Evolutionary conservation across 2,113 vertebrate species (phyloP).

Genomic region (Centropus unirufus): DNA sequence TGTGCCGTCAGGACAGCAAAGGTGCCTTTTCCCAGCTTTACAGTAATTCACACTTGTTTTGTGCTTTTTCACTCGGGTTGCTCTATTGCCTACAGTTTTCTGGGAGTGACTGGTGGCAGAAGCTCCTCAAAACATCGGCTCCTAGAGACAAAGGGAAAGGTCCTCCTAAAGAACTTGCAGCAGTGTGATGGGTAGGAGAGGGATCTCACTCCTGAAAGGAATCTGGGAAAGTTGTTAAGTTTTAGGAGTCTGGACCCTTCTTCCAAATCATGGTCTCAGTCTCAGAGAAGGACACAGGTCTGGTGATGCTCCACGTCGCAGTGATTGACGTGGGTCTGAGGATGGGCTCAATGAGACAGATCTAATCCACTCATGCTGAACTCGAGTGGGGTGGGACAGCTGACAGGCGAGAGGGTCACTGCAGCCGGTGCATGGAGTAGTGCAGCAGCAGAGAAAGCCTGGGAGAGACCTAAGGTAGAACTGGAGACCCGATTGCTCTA

Average conservation of each 20-base stretch:
- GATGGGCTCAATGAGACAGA: too few species aligned
- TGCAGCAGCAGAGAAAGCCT: neutral
- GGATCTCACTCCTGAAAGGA: neutral
- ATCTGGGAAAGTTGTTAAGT: neutral
- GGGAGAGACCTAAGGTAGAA: neutral
- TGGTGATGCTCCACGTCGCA: neutral
- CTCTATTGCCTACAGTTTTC: neutral
- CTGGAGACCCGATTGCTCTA: neutral
- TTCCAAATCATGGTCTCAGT: neutral
- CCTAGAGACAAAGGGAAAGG: neutral
- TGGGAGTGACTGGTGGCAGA: neutral
- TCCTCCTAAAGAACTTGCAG: neutral
- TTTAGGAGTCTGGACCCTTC: neutral
- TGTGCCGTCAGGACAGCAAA: neutral
- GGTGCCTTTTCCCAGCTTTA: neutral
- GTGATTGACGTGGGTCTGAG: neutral
- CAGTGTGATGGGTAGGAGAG: neutral
- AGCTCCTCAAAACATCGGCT: fast-evolving
- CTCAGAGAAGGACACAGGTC: neutral
- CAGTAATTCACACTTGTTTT: neutral
- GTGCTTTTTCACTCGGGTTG: neutral
- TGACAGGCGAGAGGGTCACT: neutral
- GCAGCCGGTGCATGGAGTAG: neutral
- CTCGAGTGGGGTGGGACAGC: neutral
- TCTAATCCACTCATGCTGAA: too few species aligned